Evolutionary conservation across 2,113 vertebrate species (phyloP), one percentile per base, ranked within the genome.

Genomic region (Ochotona princeps): DNA sequence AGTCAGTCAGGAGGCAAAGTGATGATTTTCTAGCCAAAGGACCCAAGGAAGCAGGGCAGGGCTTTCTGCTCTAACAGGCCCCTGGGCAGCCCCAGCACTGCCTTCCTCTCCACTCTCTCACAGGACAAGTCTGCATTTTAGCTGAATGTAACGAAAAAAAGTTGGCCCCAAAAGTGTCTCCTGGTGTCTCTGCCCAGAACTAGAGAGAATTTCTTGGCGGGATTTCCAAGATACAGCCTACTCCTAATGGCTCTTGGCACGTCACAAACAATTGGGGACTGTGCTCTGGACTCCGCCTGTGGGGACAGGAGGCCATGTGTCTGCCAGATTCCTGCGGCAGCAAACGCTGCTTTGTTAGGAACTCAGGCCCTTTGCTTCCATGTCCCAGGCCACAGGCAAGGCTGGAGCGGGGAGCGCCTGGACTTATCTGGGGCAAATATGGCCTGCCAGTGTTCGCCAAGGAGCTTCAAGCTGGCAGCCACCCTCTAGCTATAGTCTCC

Each of bases 141-240:
- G 47, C 47, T 69, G 67, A 78, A 74, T 26, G 63, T 65, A 80
- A 74, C 18, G 92, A 96, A 95, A 96, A 89, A 87, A 95, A 96
- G 89, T 93, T 96, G 91, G 94, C 84, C 87, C 74, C 81, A 81
- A 65, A 96, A 84, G 73, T 94, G 81, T 90, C 93, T 89, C 93
- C 21, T 14, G 57, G 54, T 57, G 70, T 90, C 76, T 95, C 38
- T 92, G 94, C 83, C 86, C 80, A 94, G 87, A 93, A 90, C 80
- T 23, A 67, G 28, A 84, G 81, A 94, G 72, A 89, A 82, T 20
- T 47, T 95, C 90, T 85, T 93, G 92, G 94, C 93, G 93, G 76
- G 74, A 87, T 63, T 92, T 94, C 70, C 91, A 91, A 92, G 38
- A 44, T 85, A 72, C 18, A 91, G 84, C 82, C 94, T 94, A 72